These are phyloP conservation scores for Plectropomus leopardus DNA, from an alignment of 2,113 vertebrate species.

Conservation along the genomic window DNA sequence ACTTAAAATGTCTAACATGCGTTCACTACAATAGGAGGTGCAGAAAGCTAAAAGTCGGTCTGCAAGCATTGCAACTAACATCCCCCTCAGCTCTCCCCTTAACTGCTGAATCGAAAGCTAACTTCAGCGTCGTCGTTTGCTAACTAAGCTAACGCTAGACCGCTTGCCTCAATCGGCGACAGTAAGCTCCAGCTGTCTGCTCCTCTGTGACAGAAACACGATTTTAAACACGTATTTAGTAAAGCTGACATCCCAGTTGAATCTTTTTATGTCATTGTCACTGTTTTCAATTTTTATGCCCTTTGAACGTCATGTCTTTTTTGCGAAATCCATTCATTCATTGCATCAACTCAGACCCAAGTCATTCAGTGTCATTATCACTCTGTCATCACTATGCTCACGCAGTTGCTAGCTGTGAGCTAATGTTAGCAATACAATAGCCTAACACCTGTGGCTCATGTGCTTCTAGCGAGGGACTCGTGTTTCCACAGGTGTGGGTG, in stretches of 20 bases:
- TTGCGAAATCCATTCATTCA: neutral
- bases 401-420: constrained; percentile 45
- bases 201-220: neutral
- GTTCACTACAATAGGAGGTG: no score
- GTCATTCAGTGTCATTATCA: constrained; percentile 14
- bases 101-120: no score
- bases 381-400: constrained; percentile 42
- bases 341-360: constrained; percentile 6
- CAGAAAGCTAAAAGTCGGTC: no score
- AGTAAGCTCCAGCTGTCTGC: constrained; percentile 11
- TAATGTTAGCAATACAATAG: constrained; percentile 5
- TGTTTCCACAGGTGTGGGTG: constrained; percentile 66
- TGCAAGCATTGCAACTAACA: no score
- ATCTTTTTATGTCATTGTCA: neutral
- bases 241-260: no score
- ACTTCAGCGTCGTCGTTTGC: no score
- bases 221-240: neutral
- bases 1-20: no score
- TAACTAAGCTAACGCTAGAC: constrained; percentile 44
- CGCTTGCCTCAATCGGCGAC: constrained; percentile 17
- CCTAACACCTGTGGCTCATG: constrained; percentile 82
- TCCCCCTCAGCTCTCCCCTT: no score
- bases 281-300: neutral
- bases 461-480: constrained; percentile 51
- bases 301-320: neutral